Evolutionary conservation across 2,113 vertebrate genomes (phyloP), one percentile per base, ranked within the genome.

Genomic region (Hassar affinis): DNA sequence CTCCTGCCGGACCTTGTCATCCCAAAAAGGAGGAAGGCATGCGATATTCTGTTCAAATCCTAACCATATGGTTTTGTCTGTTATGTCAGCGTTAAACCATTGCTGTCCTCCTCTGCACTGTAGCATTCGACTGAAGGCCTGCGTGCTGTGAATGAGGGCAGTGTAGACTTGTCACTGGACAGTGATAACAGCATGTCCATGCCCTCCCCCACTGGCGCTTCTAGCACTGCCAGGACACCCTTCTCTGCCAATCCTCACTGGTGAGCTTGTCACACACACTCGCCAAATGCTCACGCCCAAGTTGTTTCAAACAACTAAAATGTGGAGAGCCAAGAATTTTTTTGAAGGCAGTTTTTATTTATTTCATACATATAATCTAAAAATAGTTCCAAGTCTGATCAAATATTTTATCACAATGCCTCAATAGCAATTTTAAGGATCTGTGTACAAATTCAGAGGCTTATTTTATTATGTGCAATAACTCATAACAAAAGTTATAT

Each of bases 181-280:
- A 97, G 96, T 89, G 96, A 97, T 88, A 97, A 96, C 94, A 97
- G 96, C 94, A 96, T 96, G 91, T 96, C 96, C 88, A 95, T 97
- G 92, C 96, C 96, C 92, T 97, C 96, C 1, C 96, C 96, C 68
- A 96, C 88, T 0, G 64, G 84, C 17, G 22, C 66, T 59, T 82
- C 83, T 56, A 93, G 93, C 88, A 91, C 94, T 91, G 87, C 90
- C 88, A 96, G 95, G 91, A 94, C 90, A 78, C 93, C 93, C 89
- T 94, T 91, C 88, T 94, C 94, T 66, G 91, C 93, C 92, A 96
- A 94, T 91, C 95, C 95, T 91, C 94, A 95, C 90, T 93, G 95
- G 96, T 97, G 93, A 84, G 84, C 66, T 54, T n/a, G n/a, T 14
- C 30, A 1, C 27, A 30, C 22, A 20, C 76, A 20, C 51, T 57